Conservation (phyloP, 1,140 invertebrate genomes). For the Pseudomyrmex concolor region DNA sequence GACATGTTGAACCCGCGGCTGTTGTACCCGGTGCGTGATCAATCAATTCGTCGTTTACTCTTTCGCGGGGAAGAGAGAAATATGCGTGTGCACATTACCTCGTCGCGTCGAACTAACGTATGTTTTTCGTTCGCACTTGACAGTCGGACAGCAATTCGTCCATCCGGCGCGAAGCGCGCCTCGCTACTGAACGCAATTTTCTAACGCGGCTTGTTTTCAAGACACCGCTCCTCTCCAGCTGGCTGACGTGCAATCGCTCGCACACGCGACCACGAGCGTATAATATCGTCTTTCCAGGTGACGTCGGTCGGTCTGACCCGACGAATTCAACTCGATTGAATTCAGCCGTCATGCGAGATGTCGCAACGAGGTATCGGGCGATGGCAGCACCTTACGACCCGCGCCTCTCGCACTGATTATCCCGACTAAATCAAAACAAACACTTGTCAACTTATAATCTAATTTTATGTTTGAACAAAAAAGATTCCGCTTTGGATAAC, state of each 20-base stretch:
- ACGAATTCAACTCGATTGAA: slow-evolving; percentile 51
- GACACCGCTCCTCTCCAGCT: slow-evolving; percentile 24
- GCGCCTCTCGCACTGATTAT: too few species aligned
- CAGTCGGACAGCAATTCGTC: neutral
- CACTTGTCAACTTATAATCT: too few species aligned
- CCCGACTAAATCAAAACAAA: too few species aligned
- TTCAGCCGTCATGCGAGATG: neutral
- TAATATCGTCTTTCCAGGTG: slow-evolving; percentile 29
- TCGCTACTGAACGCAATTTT: slow-evolving; percentile 44
- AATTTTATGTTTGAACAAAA: too few species aligned
- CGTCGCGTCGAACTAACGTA: slow-evolving; percentile 10
- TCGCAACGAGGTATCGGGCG: neutral
- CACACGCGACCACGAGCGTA: neutral
- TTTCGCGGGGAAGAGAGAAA: neutral
- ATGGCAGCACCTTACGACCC: slow-evolving; percentile 12
- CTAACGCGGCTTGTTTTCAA: slow-evolving; percentile 50
- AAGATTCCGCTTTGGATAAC: too few species aligned
- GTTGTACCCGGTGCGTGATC: slow-evolving; percentile 14
- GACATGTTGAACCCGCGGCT: slow-evolving; percentile 56
- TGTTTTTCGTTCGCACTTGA: neutral
- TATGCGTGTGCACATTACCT: slow-evolving; percentile 30
- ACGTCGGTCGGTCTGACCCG: slow-evolving; percentile 36
- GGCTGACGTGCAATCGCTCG: neutral
- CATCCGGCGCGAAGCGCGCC: slow-evolving; percentile 8
- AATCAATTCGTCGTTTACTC: slow-evolving; percentile 21